Conservation (phyloP, 2,888 invertebrate species). For the Boloria selene region DNA sequence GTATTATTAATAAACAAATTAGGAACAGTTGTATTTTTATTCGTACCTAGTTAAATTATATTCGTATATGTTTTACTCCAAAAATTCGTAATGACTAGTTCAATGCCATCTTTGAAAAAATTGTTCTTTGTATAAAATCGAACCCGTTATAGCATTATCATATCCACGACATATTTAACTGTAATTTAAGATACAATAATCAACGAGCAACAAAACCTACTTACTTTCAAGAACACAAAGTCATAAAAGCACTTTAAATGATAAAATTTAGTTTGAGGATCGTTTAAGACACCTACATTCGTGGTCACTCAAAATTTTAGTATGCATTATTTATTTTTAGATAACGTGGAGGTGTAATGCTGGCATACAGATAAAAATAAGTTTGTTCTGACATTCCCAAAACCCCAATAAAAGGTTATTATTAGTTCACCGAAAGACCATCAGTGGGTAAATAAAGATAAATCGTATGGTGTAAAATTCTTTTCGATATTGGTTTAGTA, state of each 20-base stretch:
- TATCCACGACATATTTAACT: neutral
- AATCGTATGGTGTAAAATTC: slow-evolving; percentile 30
- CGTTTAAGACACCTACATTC: slow-evolving; percentile 38
- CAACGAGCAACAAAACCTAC: slow-evolving; percentile 3
- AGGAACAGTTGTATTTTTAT: too few relatives aligned
- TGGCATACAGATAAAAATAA: slow-evolving; percentile 42
- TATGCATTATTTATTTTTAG: slow-evolving; percentile 43
- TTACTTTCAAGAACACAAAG: slow-evolving; percentile 15
- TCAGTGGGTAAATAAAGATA: slow-evolving; percentile 36
- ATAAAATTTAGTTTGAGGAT: slow-evolving; percentile 29
- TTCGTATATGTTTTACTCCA: too few relatives aligned
- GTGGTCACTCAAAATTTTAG: slow-evolving; percentile 38
- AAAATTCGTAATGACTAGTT: too few relatives aligned
- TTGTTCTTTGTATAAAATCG: too few relatives aligned
- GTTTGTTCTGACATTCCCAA: slow-evolving; percentile 33
- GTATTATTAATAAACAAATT: too few relatives aligned
- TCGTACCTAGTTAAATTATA: too few relatives aligned
- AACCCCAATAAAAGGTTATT: slow-evolving; percentile 43
- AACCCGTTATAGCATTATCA: too few relatives aligned
- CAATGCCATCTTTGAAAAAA: too few relatives aligned
- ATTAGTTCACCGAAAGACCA: slow-evolving; percentile 38
- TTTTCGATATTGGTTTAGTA: slow-evolving; percentile 19
- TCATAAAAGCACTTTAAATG: slow-evolving; percentile 28
- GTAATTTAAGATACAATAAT: slow-evolving; percentile 9
- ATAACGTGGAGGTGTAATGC: slow-evolving; percentile 38